Evolutionary conservation across 2,888 invertebrate species (phyloP).

Genomic region (Oxycera nigricornis): DNA sequence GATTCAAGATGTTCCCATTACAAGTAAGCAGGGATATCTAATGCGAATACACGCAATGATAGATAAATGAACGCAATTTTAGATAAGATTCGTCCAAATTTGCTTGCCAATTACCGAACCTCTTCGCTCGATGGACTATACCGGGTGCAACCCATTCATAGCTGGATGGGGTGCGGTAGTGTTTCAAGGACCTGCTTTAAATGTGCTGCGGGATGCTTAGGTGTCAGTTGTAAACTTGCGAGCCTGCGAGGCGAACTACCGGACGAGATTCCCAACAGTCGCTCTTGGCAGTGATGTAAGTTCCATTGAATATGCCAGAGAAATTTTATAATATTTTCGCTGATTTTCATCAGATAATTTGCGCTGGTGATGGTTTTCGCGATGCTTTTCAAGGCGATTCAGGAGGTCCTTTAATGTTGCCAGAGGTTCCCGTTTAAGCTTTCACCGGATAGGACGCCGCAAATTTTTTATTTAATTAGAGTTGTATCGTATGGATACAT

Average conservation of each 20-base stretch:
- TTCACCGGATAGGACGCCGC: slow-evolving; percentile 49
- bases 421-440: slow-evolving; percentile 59
- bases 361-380: slow-evolving; percentile 57
- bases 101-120: slow-evolving; percentile 73
- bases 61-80: slow-evolving; percentile 49
- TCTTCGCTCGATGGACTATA: slow-evolving; percentile 65
- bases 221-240: slow-evolving; percentile 60
- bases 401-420: slow-evolving; percentile 61
- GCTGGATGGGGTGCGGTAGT: slow-evolving; percentile 83
- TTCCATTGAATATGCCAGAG: too few relatives aligned
- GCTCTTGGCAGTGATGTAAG: slow-evolving; percentile 45
- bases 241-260: slow-evolving; percentile 61
- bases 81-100: slow-evolving; percentile 75
- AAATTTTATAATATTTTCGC: too few relatives aligned
- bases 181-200: slow-evolving; percentile 56
- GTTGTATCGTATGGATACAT: slow-evolving; percentile 73
- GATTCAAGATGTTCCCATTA: slow-evolving; percentile 52
- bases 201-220: slow-evolving; percentile 63
- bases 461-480: slow-evolving; percentile 65
- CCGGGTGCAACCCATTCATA: slow-evolving; percentile 70
- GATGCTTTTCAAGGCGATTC: slow-evolving; percentile 62
- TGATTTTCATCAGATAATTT: slow-evolving; percentile 57
- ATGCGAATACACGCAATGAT: too few relatives aligned
- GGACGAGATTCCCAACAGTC: slow-evolving; percentile 50
- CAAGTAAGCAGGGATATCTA: slow-evolving; percentile 52